Evolutionary conservation across 1,140 invertebrate genomes (phyloP), one percentile per base, ranked within the genome.

Genomic region (Ostrea edulis): DNA sequence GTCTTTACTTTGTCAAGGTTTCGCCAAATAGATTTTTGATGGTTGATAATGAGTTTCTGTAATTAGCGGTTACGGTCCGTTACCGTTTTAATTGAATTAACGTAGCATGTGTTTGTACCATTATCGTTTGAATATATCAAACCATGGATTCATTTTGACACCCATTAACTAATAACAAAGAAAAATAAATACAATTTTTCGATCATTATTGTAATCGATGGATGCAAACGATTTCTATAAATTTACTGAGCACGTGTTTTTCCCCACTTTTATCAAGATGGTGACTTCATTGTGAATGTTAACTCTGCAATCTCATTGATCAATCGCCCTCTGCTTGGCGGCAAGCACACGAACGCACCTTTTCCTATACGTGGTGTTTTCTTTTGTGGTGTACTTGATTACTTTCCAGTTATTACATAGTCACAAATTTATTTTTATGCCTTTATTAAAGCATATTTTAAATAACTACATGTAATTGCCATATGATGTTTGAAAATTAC

Each of bases 391-490:
- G 68, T 29, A 77, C 68, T 77, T 25, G 68, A 77, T 77, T 35
- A 8, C 68, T 77, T 77, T 77, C 25, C 29, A 77, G 68, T 77
- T 25, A 77, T 77, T 77, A 77, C 68, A 35, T 9, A 22, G 68
- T 77, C 11, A 35, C 68, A 29, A 25, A 77, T 14, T 25, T 25
- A 25, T 29, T 77, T 77, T 77, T 77, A 77, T 77, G 68, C 68
- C 14, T 77, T 77, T 77, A 14, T 77, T 25, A 77, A 77, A 77
- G 68, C 68, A 77, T 77, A 77, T 35, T 77, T 77, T 77, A 25
- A 77, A 77, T 77, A 77, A 77, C 68, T 29, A 77, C 68, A 77
- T 77, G 68, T 77, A 77, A 77, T 77, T 77, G 68, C 68, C 68
- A 44, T 77, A 25, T 77, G 68, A 77, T 77, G 29, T 77, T 77